Conservation (phyloP, 2,797 vertebrate genomes). For the Lagodon rhomboides region DNA sequence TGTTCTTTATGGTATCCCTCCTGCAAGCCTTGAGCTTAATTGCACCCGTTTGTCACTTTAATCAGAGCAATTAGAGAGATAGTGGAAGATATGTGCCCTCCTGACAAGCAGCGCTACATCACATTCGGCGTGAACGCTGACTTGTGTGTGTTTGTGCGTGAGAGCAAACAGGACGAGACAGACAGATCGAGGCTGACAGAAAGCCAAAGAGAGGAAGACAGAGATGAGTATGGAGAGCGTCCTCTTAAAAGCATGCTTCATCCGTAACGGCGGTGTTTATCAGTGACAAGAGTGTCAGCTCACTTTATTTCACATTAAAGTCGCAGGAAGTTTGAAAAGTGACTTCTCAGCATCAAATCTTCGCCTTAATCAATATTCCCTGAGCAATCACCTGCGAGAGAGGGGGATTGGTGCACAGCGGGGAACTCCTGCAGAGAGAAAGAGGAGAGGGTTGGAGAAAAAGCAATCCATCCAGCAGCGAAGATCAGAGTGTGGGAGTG, state of each 20-base stretch:
- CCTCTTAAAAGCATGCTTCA: slow-evolving; percentile 43
- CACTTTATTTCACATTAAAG: slow-evolving; percentile 76
- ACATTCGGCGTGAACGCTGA: slow-evolving; percentile 43
- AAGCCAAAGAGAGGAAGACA: slow-evolving; percentile 44
- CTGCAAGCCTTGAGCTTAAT: slow-evolving; percentile 67
- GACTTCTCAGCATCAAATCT: slow-evolving; percentile 80
- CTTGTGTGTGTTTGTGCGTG: slow-evolving; percentile 3
- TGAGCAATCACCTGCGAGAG: slow-evolving; percentile 84
- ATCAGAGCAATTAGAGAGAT: slow-evolving; percentile 76
- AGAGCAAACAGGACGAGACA: slow-evolving; percentile 22
- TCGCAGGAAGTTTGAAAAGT: slow-evolving; percentile 80
- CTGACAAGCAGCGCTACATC: slow-evolving; percentile 42
- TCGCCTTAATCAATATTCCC: slow-evolving; percentile 87
- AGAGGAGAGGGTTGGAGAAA: slow-evolving; percentile 56
- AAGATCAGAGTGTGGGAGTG: slow-evolving; percentile 67
- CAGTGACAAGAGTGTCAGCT: slow-evolving; percentile 48
- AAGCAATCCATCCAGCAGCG: slow-evolving; percentile 70
- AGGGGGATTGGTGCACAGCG: slow-evolving; percentile 81
- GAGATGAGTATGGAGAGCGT: slow-evolving; percentile 16
- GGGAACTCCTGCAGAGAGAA: slow-evolving; percentile 75
- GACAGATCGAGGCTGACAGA: slow-evolving; percentile 42
- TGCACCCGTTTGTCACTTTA: slow-evolving; percentile 77
- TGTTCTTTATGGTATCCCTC: slow-evolving; percentile 66
- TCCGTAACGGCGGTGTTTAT: slow-evolving; percentile 63
- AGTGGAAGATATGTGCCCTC: slow-evolving; percentile 56